Percentiles rank a stretch among this genome's conserved stretches.
Conservation (phyloP, 1,140 invertebrate genomes). For the Teleopsis dalmanni region DNA sequence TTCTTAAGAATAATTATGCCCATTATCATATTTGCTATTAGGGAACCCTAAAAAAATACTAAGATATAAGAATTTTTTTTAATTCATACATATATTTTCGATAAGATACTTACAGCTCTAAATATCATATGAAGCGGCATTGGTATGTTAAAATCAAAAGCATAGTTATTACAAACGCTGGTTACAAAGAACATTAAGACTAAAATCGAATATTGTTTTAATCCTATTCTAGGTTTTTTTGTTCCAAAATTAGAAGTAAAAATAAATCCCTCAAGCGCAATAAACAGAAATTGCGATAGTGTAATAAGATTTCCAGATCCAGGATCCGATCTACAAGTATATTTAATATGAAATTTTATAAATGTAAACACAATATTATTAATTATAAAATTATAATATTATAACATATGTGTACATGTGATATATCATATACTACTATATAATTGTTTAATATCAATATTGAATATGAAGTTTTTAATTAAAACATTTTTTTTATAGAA, state of each 20-base stretch:
- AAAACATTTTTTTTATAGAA: no score
- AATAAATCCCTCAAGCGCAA: constrained; percentile 84
- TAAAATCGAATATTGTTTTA: constrained; percentile 76
- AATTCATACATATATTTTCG: not conserved
- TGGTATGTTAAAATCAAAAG: constrained; percentile 93
- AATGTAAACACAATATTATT: constrained; percentile 16
- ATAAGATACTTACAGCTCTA: constrained; percentile 65
- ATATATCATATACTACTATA: no score
- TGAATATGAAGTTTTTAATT: no score
- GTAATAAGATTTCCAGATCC: constrained; percentile 90
- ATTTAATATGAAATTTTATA: not conserved
- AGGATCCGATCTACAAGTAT: constrained; percentile 73
- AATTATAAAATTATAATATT: not conserved
- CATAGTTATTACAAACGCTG: constrained; percentile 94
- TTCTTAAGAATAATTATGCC: constrained; percentile 85
- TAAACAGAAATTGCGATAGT: constrained; percentile 87
- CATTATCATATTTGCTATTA: constrained; percentile 95
- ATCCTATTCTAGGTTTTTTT: constrained; percentile 58
- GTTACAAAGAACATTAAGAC: constrained; percentile 87
- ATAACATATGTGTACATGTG: not conserved
- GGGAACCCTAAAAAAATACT: constrained; percentile 64
- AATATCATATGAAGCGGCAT: constrained; percentile 99
- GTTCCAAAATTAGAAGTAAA: constrained; percentile 83
- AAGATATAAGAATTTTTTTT: not conserved
- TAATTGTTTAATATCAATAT: no score